phyloP scores from a whole-genome alignment of 2,797 vertebrate species.

The Rhyacichthys aspro region DNA sequence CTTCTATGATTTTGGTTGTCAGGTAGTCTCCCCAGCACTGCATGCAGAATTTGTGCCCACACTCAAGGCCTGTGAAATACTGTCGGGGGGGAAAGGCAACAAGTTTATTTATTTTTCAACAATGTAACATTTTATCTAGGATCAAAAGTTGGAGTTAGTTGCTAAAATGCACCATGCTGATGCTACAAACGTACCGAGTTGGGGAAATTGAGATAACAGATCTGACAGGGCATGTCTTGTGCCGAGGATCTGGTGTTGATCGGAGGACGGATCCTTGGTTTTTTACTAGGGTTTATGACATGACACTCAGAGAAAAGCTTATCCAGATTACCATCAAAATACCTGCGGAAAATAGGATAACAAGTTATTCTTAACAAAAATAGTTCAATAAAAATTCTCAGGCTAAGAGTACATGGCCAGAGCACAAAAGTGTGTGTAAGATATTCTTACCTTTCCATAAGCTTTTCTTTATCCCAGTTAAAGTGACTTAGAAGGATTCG shows the following conservation, averaged over 20 bases:
- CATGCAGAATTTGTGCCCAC: constrained; percentile 99
- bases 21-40: constrained; percentile 99
- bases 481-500: constrained; percentile 99
- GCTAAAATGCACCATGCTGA: background rate
- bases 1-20: constrained; percentile 99
- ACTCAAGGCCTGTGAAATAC: constrained; percentile 99
- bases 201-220: constrained; percentile 99
- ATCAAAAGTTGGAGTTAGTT: background rate
- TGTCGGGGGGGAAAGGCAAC: constrained; percentile 70
- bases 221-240: constrained; percentile 99
- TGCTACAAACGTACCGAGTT: constrained; percentile 89
- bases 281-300: constrained; percentile 99
- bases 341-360: constrained; percentile 79
- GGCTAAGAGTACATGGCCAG: too few relatives aligned
- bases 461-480: constrained; percentile 99
- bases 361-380: background rate
- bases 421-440: too few relatives aligned
- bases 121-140: too few relatives aligned
- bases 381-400: background rate
- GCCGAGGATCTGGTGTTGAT: constrained; percentile 98
- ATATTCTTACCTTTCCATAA: constrained; percentile 94
- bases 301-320: constrained; percentile 99
- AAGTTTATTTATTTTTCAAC: background rate
- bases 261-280: constrained; percentile 92
- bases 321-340: constrained; percentile 99